Evolutionary conservation across 2,113 vertebrate species (phyloP), one percentile per base, ranked within the genome.

Genomic region (Trematomus loennbergii): DNA sequence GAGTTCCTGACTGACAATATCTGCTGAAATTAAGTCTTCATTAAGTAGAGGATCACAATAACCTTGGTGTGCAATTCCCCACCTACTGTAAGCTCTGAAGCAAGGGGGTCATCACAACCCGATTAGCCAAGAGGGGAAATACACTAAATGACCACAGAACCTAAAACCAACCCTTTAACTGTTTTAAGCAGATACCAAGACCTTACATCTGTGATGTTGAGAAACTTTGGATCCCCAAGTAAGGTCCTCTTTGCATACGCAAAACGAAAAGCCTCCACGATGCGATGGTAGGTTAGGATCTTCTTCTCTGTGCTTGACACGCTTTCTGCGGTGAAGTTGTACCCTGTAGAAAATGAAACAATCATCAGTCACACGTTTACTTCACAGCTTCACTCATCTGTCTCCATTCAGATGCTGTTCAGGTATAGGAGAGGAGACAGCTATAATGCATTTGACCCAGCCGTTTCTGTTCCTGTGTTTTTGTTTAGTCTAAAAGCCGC

Each of bases 181-280:
- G 16, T 61, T 58, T 65, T 36, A 2, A 59, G 59, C 29, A 20
- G 4, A 61, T 11, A 61, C 20, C 11, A 11, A 16, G 25, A 48
- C 45, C 84, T 92, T 95, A 99, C 98, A 89, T 94, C 89, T 25
- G 94, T 91, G 48, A 98, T 88, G 89, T 96, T 84, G 52, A 96
- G 93, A 87, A 96, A 99, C 0, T 63, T 83, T 0, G 90, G 96
- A 90, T 99, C 98, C 79, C 96, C 98, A 17, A 99, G 92, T 52
- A 96, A 66, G 36, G 95, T 97, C 89, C 98, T 96, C 92, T 98
- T 98, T 72, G 97, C 97, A 0, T 97, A 99, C 25, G 97, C 96
- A 5, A 99, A 99, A 15, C 96, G 97, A 88, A 97, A 99, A 3
- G 97, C 96, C 87, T 99, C 98, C 61, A 96, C 80, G 0, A 98